Percentiles rank a stretch among this genome's conserved stretches.
phyloP scores from a whole-genome alignment of 2,797 vertebrate genomes.

The Mallotus villosus region DNA sequence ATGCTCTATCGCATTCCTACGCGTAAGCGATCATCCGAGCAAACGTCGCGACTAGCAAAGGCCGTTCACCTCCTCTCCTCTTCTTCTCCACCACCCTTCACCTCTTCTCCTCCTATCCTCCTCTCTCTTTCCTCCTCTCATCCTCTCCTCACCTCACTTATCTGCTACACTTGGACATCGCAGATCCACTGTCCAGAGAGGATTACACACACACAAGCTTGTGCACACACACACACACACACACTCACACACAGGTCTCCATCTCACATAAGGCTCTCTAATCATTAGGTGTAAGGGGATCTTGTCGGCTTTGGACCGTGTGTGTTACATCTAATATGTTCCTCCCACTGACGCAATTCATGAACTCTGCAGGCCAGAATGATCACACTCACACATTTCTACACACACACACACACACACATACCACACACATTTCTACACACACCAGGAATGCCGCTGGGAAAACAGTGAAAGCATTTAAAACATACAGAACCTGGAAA shows the following conservation, averaged over 20 bases:
- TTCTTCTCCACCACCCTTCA: neutral
- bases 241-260: neutral
- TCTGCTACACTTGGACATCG: conserved; percentile 1
- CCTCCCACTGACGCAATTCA: conserved; percentile 46
- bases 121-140: neutral
- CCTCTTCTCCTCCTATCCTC: neutral
- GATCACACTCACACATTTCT: neutral
- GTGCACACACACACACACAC: conserved; percentile 11
- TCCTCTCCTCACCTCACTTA: neutral
- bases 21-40: too few species aligned
- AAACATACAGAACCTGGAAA: too few species aligned
- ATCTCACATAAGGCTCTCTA: conserved; percentile 6
- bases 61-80: neutral
- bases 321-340: conserved; percentile 41
- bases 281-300: conserved; percentile 21
- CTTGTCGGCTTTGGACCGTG: neutral
- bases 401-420: conserved; percentile 9
- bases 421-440: neutral
- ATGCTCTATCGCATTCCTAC: too few species aligned
- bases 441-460: neutral
- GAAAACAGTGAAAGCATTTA: too few species aligned
- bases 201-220: conserved; percentile 11
- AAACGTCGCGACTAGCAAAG: too few species aligned
- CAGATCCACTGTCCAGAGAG: neutral
- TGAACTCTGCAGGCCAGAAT: neutral